Evolutionary conservation across 1,140 invertebrate genomes (phyloP).

Genomic region (Papilio polyxenes): DNA sequence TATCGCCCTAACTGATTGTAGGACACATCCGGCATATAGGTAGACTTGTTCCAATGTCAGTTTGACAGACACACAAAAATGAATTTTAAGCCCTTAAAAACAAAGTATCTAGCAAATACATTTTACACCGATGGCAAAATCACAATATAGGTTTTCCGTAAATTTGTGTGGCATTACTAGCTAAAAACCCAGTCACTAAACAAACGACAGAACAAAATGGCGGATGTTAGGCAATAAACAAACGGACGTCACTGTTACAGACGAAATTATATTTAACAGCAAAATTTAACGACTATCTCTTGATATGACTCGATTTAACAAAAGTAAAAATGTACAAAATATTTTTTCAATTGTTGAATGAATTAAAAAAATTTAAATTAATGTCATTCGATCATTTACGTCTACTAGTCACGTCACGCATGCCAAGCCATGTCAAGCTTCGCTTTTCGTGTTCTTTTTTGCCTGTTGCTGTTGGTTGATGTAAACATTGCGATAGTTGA

Average conservation of each 20-base stretch:
- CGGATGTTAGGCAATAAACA: constrained; percentile 80
- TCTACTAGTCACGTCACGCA: constrained; percentile 74
- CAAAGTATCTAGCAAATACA: constrained; percentile 77
- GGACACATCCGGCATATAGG: constrained; percentile 79
- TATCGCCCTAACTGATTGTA: constrained; percentile 79
- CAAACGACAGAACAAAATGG: constrained; percentile 80
- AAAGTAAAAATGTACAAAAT: constrained; percentile 75
- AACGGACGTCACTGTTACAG: constrained; percentile 73
- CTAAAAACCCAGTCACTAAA: constrained; percentile 76
- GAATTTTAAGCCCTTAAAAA: constrained; percentile 67
- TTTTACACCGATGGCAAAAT: constrained; percentile 72
- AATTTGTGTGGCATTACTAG: constrained; percentile 74
- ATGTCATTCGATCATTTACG: constrained; percentile 75
- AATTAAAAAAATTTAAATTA: constrained; percentile 71
- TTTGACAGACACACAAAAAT: constrained; percentile 73
- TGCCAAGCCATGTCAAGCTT: constrained; percentile 62
- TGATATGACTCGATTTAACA: constrained; percentile 61
- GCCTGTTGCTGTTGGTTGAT: constrained; percentile 40
- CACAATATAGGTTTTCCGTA: constrained; percentile 68
- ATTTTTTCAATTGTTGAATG: constrained; percentile 65
- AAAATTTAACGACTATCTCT: constrained; percentile 57
- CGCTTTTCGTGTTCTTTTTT: constrained; percentile 58
- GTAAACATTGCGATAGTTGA: constrained; percentile 23
- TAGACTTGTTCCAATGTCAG: constrained; percentile 74
- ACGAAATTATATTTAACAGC: constrained; percentile 55